Conservation (phyloP, 2,888 invertebrate species). For the Nomada ferruginata region DNA sequence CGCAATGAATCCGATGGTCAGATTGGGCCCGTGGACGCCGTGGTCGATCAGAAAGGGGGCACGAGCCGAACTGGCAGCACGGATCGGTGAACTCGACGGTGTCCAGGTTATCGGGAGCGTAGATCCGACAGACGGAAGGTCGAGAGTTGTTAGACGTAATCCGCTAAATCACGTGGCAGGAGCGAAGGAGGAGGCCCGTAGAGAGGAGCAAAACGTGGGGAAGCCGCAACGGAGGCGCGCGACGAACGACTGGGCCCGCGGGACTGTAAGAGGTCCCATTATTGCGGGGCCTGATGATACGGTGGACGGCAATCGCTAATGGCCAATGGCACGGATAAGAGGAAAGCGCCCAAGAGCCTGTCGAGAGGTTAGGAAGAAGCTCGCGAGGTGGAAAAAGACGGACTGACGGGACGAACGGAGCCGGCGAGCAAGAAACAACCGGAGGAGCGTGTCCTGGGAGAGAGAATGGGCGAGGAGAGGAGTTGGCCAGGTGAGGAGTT, state of each 20-base stretch:
- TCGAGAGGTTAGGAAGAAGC: constrained; percentile 62
- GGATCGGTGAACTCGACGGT: constrained; percentile 37
- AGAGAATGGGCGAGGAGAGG: constrained; percentile 48
- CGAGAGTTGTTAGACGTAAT: constrained; percentile 40
- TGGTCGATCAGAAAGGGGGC: neutral
- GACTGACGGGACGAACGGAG: constrained; percentile 49
- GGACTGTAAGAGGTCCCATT: constrained; percentile 73
- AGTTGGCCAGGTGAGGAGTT: constrained; percentile 43
- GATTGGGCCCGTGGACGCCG: neutral
- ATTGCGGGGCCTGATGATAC: constrained; percentile 71
- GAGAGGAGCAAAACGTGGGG: constrained; percentile 52
- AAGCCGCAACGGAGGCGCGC: constrained; percentile 61
- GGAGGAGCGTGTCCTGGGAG: constrained; percentile 54
- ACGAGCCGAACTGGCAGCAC: constrained; percentile 16
- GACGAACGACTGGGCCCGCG: constrained; percentile 70
- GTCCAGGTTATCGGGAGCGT: constrained; percentile 45
- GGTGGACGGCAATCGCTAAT: constrained; percentile 73
- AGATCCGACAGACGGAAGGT: constrained; percentile 56
- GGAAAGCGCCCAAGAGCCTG: constrained; percentile 55
- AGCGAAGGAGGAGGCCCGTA: constrained; percentile 40
- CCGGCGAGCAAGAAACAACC: constrained; percentile 48
- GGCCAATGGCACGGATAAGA: constrained; percentile 76
- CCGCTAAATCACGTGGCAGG: constrained; percentile 67
- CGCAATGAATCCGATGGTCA: constrained; percentile 33
- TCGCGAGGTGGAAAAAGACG: constrained; percentile 52